Base-by-base conservation (phyloP, 2,113 vertebrate genomes). In the Anthoscopus minutus region DNA sequence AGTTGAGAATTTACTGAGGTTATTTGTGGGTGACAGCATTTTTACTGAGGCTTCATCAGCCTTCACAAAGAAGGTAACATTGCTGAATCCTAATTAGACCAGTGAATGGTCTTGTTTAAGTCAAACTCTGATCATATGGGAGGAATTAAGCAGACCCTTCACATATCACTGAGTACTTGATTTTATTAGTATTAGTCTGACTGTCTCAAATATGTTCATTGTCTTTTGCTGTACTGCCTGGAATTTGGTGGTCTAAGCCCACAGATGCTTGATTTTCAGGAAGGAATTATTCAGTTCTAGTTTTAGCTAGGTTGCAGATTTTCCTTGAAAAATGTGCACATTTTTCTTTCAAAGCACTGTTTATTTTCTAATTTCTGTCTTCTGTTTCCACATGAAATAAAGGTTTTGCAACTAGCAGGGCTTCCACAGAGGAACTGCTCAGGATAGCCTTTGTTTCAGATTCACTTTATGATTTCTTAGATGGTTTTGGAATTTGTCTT, bases 51-150 rank as follows among this genome's bases (percentile, higher is more conserved):
- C 56, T 92, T 86, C 81, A 31, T 77, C 2, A 7, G 64, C 31
- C 62, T 83, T 81, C 60, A 81, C 25, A 81, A 91, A 89, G 81
- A 78, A 78, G 47, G 56, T 81, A 73, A 27, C 72, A 53, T 71
- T 89, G 72, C 84, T 89, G 93, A 89, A 83, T 89, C 47, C 81
- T 92, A 91, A 81, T 94, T 87, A 91, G 60, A 71, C 33, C 56
- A 60, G 24, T 86, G 87, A 89, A 92, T 95, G 27, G 60, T 74
- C 64, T 96, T 16, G 23, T 90, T 89, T 88, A 51, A 88, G 74
- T 72, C 48, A 77, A 88, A 57, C 58, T 72, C 28, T 3, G 66
- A 65, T 93, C 66, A 82, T 90, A 90, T 82, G 79, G 42, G 86
- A 89, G 67, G 79, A 94, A 92, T 93, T 86, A 81, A 95, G 66